Evolutionary conservation across 2,113 vertebrate species (phyloP).

Genomic region (Anas platyrhynchos): DNA sequence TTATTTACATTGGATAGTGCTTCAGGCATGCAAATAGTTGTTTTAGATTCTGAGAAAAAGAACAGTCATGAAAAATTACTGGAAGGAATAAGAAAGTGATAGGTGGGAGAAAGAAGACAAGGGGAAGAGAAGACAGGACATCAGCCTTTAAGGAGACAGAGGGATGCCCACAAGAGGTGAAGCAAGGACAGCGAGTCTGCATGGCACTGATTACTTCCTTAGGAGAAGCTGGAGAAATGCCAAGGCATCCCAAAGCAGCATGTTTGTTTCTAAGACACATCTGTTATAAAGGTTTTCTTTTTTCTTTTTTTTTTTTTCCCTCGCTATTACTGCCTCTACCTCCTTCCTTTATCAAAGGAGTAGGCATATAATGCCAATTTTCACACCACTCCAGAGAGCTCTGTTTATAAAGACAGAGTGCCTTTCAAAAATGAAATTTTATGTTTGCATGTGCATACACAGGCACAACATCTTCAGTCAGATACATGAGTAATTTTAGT

Average conservation of each 20-base stretch:
- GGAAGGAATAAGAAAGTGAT: background rate
- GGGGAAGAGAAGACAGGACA: background rate
- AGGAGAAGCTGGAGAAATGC: constrained; percentile 54
- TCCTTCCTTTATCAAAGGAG: constrained; percentile 7
- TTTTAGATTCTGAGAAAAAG: constrained; percentile 13
- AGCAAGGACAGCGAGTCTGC: background rate
- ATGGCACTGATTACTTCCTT: constrained; percentile 65
- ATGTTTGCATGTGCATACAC: background rate
- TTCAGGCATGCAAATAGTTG: background rate
- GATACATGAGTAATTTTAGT: background rate
- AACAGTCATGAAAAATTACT: background rate
- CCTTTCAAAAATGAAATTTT: background rate
- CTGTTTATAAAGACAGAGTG: constrained; percentile 2
- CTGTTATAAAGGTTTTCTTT: background rate
- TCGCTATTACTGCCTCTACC: too few species aligned
- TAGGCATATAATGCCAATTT: constrained; percentile 23
- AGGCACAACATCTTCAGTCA: background rate
- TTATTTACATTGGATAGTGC: background rate
- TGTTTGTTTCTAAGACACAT: constrained; percentile 37
- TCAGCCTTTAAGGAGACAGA: background rate
- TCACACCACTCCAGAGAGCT: background rate
- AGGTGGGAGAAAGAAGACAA: background rate
- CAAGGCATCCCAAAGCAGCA: constrained; percentile 50
- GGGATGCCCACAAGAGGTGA: constrained; percentile 27
- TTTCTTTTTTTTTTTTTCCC: background rate